phyloP scores from a whole-genome alignment of 2,113 vertebrate genomes.

The Accipiter virgatus region DNA sequence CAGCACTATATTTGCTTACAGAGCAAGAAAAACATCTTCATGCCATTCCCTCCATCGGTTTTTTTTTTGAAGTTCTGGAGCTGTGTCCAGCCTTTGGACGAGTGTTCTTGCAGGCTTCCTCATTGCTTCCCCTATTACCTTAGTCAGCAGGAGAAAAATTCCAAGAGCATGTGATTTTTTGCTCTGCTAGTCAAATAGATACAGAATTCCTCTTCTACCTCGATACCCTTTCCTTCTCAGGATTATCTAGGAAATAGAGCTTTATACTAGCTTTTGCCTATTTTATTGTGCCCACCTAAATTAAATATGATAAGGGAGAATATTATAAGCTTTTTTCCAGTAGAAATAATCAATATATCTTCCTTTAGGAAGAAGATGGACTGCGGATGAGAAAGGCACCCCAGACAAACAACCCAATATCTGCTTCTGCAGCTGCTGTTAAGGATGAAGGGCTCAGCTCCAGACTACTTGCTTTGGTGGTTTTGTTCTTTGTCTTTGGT shows the following conservation, averaged over 20 bases:
- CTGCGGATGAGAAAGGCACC: conserved; percentile 90
- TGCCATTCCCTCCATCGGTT: not conserved
- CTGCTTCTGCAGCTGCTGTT: conserved; percentile 70
- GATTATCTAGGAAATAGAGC: not conserved
- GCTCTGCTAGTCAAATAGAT: not conserved
- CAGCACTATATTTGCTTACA: not conserved
- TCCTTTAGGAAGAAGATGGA: conserved; percentile 88
- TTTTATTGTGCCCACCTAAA: not conserved
- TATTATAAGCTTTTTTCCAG: not conserved
- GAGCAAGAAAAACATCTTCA: not conserved
- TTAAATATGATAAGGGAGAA: not conserved
- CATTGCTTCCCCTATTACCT: not conserved
- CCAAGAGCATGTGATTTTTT: not conserved
- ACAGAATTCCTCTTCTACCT: not conserved
- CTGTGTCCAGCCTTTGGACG: not conserved
- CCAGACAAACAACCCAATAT: conserved; percentile 81
- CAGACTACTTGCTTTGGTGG: conserved; percentile 86
- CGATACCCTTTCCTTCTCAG: not conserved
- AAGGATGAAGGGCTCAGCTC: conserved; percentile 89
- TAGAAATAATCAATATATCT: not conserved
- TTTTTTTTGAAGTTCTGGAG: not conserved
- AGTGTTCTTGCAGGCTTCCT: not conserved
- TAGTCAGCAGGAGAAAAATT: not conserved
- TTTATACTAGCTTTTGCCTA: not conserved
- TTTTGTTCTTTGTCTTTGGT: conserved; percentile 94